Evolutionary conservation across 35 echinoderm and acorn worm species (phyloP), one percentile per base, ranked within the genome.

Genomic region (Ophiothrix spiculata): DNA sequence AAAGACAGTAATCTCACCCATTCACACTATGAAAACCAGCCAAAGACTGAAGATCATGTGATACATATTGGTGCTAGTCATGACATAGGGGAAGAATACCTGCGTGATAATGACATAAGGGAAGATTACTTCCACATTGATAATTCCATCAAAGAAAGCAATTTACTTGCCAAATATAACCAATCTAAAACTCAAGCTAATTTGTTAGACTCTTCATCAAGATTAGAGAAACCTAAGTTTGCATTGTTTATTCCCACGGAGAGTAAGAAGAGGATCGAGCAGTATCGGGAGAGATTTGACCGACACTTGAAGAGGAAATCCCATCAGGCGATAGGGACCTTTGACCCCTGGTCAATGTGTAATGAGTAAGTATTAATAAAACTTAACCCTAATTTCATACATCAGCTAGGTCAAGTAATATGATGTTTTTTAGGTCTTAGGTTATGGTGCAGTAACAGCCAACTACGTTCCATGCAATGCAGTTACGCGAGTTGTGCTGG

Each of bases 261-360:
- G 21, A 79, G 37, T 21, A 87, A 41, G 85, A 60, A 79, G 32
- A 76, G 76, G 37, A 87, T 87, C 33, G 76, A 56, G 31, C 73
- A 87, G 37, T 49, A 79, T 37, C 42, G 85, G 38, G 85, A 41
- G 34, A 76, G 76, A 41, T 87, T 87, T 87, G 75, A 87, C 23
- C 85, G 76, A 16, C 85, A 87, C 33, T 45, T 87, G 39, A 87
- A 87, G 45, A 87, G 76, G 13, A 87, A 74, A 39, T 87, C 85
- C 1, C 75, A 77, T 35, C 40, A 77, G 39, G 37, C 85, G 35
- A 78, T 78, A 34, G 85, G 85, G 1, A 87, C 42, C 1, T 87
- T 87, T 87, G 85, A 87, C 32, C 85, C 85, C 6, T 87, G 85
- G 85, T 78, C 38, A 77, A 28, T 87, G 3, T 74, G 76, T 11